Conservation (phyloP, 2,797 vertebrate species). For the Masticophis lateralis region DNA sequence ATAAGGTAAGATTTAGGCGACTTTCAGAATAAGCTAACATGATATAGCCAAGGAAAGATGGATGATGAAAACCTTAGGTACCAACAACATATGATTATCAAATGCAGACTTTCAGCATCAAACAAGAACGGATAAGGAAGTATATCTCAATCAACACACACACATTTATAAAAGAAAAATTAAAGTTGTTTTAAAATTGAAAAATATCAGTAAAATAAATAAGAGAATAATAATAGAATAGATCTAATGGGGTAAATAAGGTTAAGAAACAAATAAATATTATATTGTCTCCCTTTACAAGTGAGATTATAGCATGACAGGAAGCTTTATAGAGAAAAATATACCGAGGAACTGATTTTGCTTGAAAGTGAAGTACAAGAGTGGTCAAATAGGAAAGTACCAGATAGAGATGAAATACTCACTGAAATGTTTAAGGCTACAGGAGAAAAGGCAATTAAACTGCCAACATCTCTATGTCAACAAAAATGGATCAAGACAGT, state of each 20-base stretch:
- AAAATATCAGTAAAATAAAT: neutral
- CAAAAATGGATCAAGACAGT: neutral
- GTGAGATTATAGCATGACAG: neutral
- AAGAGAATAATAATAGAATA: neutral
- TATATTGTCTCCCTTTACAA: neutral
- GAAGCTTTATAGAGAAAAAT: neutral
- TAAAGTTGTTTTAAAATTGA: neutral
- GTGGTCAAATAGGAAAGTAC: neutral
- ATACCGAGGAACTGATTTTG: neutral
- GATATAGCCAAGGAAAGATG: neutral
- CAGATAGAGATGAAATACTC: neutral
- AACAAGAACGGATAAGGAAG: neutral
- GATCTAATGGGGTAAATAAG: neutral
- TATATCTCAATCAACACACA: neutral
- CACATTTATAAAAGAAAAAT: neutral
- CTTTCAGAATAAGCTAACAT: neutral
- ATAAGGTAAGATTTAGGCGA: neutral
- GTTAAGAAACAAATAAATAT: neutral
- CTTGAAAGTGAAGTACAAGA: neutral
- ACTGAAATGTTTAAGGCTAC: neutral
- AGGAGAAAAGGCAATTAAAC: neutral
- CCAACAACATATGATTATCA: neutral
- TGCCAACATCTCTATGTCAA: neutral
- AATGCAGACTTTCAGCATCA: neutral
- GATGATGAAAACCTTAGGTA: neutral